Conservation (phyloP, 1,140 invertebrate species). For the Neodiprion fabricii region DNA sequence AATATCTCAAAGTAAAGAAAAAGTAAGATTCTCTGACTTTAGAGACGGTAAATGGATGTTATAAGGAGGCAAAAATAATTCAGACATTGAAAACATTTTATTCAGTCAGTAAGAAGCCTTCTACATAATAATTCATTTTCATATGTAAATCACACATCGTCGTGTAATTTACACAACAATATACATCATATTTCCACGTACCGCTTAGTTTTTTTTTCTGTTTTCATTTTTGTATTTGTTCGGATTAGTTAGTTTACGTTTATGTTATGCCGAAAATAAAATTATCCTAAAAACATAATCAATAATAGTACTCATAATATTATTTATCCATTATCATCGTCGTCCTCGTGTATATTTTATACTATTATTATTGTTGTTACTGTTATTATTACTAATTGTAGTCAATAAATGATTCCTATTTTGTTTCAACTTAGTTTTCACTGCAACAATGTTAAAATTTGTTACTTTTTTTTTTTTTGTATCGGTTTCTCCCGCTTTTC, state of each 20-base stretch:
- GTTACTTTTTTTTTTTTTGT: constrained; percentile 29
- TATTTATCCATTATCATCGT: no score
- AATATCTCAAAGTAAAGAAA: no score
- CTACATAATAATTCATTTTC: constrained; percentile 51
- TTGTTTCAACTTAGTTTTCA: constrained; percentile 37
- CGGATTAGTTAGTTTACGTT: neutral
- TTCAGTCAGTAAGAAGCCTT: constrained; percentile 63
- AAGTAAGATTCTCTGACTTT: no score
- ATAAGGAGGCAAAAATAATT: neutral
- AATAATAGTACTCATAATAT: no score
- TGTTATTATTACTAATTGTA: constrained; percentile 39
- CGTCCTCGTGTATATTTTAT: no score
- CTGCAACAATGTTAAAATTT: constrained; percentile 52
- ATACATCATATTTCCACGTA: neutral
- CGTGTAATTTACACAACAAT: no score
- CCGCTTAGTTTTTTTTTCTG: constrained; percentile 12
- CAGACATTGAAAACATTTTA: constrained; percentile 60
- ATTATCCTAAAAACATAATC: no score
- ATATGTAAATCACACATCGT: no score
- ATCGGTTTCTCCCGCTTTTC: neutral
- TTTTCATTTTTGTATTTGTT: constrained; percentile 11
- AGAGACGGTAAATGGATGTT: no score
- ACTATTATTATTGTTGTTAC: no score
- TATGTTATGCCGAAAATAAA: no score
- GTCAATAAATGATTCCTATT: constrained; percentile 59